A percentile compares a stretch with the other conserved stretches of the same genome.
Conservation (phyloP, 1,140 invertebrate genomes). For the Cyclargus thomasi region DNA sequence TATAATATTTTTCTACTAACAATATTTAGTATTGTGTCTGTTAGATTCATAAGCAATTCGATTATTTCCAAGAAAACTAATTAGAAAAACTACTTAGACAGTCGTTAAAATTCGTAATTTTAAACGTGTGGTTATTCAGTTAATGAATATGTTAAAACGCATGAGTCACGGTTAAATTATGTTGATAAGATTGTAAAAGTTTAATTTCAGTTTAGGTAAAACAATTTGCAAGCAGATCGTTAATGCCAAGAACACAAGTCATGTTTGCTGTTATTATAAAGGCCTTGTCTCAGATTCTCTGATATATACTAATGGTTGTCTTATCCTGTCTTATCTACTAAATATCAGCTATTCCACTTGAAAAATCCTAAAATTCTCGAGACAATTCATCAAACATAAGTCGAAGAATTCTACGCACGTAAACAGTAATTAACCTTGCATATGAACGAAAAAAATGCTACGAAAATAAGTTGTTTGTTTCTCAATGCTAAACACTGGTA, state of each 20-base stretch:
- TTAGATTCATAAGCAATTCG: too few species aligned
- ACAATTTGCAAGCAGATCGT: not conserved
- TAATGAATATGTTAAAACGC: not conserved
- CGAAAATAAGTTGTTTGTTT: not conserved
- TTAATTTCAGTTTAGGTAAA: not conserved
- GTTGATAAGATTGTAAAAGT: not conserved
- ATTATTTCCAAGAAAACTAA: not conserved
- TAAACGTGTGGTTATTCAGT: not conserved
- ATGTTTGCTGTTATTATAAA: not conserved
- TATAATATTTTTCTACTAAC: too few species aligned
- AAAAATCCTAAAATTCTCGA: not conserved
- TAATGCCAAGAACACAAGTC: not conserved
- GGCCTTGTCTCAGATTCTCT: conserved; percentile 8
- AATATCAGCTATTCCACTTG: conserved; percentile 4
- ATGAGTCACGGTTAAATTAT: not conserved
- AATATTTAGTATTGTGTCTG: too few species aligned
- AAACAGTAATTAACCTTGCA: conserved; percentile 6
- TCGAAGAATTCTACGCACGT: not conserved
- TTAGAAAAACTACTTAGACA: not conserved
- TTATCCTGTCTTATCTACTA: not conserved
- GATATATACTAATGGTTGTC: conserved; percentile 1
- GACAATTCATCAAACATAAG: not conserved
- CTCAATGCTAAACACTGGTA: not conserved
- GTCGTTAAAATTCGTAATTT: not conserved
- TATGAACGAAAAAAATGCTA: not conserved